Conservation (phyloP, 2,113 vertebrate genomes). For the Pluvialis apricaria region DNA sequence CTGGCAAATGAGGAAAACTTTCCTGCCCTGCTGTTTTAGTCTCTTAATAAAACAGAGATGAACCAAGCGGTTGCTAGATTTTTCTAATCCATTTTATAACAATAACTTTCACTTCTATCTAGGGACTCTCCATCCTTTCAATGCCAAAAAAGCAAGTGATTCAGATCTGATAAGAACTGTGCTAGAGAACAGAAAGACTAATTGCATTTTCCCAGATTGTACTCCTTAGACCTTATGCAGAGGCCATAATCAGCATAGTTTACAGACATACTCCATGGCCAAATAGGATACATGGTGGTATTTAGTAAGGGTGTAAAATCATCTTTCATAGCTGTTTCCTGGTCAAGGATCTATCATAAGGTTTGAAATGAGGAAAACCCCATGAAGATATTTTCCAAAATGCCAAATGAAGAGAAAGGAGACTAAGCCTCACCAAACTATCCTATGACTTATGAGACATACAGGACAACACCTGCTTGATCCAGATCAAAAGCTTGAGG, state of each 20-base stretch:
- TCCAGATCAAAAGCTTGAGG: not conserved
- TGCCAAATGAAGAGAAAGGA: not conserved
- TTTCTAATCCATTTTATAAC: conserved; percentile 20
- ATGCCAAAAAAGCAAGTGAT: not conserved
- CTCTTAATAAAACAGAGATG: not conserved
- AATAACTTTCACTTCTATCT: not conserved
- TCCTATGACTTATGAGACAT: not conserved
- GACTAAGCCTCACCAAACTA: not conserved
- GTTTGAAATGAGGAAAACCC: not conserved
- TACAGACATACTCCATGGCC: not conserved
- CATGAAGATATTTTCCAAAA: not conserved
- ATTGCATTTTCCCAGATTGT: not conserved
- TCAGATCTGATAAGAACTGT: not conserved
- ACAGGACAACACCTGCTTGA: not conserved
- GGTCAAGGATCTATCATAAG: not conserved
- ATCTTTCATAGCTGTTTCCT: not conserved
- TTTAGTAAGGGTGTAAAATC: not conserved
- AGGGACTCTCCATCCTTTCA: not conserved
- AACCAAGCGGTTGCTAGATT: not conserved
- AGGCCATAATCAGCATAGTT: not conserved
- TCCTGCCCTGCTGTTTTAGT: conserved; percentile 5
- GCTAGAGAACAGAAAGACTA: not conserved
- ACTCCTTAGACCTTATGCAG: not conserved
- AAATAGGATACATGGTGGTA: not conserved
- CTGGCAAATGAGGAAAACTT: conserved; percentile 20